These are phyloP conservation scores for Caenorhabditis sulstoni DNA, from an alignment of 2,888 invertebrate genomes.

Conservation along the genomic window DNA sequence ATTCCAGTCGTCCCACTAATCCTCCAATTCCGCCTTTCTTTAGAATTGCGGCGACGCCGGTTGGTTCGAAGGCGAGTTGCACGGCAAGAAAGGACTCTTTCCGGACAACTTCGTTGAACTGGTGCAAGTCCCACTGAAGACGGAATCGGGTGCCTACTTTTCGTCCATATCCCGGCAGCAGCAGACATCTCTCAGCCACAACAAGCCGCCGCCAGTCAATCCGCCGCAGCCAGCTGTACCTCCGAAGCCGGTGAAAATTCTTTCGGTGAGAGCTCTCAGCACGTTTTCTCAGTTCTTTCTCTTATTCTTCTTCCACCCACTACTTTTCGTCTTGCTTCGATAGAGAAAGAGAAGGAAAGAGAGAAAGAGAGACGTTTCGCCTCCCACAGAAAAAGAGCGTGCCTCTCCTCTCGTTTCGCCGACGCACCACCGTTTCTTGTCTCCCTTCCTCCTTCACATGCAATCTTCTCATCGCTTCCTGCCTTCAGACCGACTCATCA, in stretches of 20 bases:
- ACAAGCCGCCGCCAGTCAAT: slow-evolving; percentile 53
- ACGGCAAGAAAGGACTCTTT: slow-evolving; percentile 92
- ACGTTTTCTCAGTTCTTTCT: not conserved
- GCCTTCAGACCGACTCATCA: slow-evolving; percentile 22
- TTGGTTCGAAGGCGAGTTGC: slow-evolving; percentile 97
- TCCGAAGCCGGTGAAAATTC: slow-evolving; percentile 64
- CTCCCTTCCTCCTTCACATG: slow-evolving; percentile 6
- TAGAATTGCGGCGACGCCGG: slow-evolving; percentile 84
- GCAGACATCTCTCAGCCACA: not conserved
- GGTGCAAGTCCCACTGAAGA: slow-evolving; percentile 55
- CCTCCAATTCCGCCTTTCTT: slow-evolving; percentile 1
- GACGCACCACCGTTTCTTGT: slow-evolving; percentile 9
- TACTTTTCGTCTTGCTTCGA: slow-evolving; percentile 19
- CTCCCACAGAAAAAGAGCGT: slow-evolving; percentile 42
- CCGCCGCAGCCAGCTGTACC: slow-evolving; percentile 66
- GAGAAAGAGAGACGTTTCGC: slow-evolving; percentile 20
- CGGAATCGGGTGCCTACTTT: slow-evolving; percentile 50
- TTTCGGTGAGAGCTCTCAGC: slow-evolving; percentile 18
- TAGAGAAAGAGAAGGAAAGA: not conserved
- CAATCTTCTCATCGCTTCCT: slow-evolving; percentile 27
- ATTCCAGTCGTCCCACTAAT: not conserved
- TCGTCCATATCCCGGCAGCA: slow-evolving; percentile 10
- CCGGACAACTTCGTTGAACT: slow-evolving; percentile 91
- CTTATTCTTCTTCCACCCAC: slow-evolving; percentile 19
- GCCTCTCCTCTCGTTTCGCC: slow-evolving; percentile 20